Conservation (phyloP, 2,888 invertebrate species). For the Argynnis bischoffii region DNA sequence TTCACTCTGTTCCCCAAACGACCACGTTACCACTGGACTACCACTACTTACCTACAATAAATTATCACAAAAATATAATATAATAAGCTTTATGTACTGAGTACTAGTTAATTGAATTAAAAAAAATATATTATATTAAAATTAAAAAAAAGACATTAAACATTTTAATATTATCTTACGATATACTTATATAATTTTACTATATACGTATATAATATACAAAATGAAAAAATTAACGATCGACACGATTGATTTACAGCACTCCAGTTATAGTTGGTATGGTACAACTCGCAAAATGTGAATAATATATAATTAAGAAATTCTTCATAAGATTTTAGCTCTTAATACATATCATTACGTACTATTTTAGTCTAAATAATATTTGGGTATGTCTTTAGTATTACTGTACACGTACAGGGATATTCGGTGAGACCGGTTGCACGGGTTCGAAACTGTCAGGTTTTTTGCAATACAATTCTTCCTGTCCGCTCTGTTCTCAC, state of each 20-base stretch:
- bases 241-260: slow-evolving; percentile 40
- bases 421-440: slow-evolving; percentile 50
- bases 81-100: too few relatives aligned
- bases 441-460: slow-evolving; percentile 42
- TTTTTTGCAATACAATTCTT: slow-evolving; percentile 51
- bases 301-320: slow-evolving; percentile 2
- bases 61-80: too few relatives aligned
- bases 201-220: slow-evolving; percentile 1
- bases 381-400: neutral
- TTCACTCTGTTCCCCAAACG: too few relatives aligned
- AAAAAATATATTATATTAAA: too few relatives aligned
- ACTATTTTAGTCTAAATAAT: slow-evolving; percentile 15
- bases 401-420: slow-evolving; percentile 36
- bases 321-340: neutral
- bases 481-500: slow-evolving; percentile 47
- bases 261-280: slow-evolving; percentile 38
- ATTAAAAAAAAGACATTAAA: too few relatives aligned
- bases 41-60: too few relatives aligned
- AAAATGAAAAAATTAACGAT: slow-evolving; percentile 33
- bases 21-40: too few relatives aligned
- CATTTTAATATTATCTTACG: neutral
- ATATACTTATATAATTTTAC: neutral
- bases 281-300: slow-evolving; percentile 25
- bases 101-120: too few relatives aligned
- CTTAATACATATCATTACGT: neutral